Conservation (phyloP, 2,113 vertebrate species). For the Cololabis saira region DNA sequence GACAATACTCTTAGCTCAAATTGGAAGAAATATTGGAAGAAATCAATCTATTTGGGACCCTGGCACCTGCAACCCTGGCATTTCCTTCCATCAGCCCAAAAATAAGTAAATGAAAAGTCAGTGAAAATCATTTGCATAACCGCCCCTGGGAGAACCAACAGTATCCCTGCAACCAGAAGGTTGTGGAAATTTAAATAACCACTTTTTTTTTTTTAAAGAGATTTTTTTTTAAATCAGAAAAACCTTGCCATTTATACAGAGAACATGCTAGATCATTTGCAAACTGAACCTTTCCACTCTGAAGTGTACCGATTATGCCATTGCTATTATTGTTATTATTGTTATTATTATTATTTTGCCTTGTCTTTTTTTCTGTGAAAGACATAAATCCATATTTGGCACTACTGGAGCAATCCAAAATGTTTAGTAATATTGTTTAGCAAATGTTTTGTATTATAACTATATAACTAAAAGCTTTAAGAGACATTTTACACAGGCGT, state of each 20-base stretch:
- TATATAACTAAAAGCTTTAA: slow-evolving; percentile 79
- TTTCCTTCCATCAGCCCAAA: slow-evolving; percentile 21
- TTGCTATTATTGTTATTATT: slow-evolving; percentile 37
- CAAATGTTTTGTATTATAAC: slow-evolving; percentile 76
- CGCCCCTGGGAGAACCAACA: slow-evolving; percentile 11
- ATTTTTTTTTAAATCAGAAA: slow-evolving; percentile 54
- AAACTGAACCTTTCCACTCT: slow-evolving; percentile 62
- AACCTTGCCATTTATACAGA: slow-evolving; percentile 76
- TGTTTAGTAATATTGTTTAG: slow-evolving; percentile 57
- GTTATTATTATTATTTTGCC: background rate
- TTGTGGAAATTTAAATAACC: slow-evolving; percentile 51
- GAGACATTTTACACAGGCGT: slow-evolving; percentile 77
- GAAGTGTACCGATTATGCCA: slow-evolving; percentile 69
- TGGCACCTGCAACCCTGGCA: background rate
- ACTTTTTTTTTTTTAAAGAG: slow-evolving; percentile 55
- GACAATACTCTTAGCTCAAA: background rate
- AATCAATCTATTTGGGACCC: slow-evolving; percentile 4
- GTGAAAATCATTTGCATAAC: slow-evolving; percentile 37
- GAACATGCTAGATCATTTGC: slow-evolving; percentile 77
- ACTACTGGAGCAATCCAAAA: slow-evolving; percentile 62
- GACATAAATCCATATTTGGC: slow-evolving; percentile 70
- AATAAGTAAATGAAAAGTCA: slow-evolving; percentile 31
- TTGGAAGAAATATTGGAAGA: background rate
- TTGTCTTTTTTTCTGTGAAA: slow-evolving; percentile 43
- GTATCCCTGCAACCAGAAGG: slow-evolving; percentile 27